Base-by-base conservation (phyloP, 64 coral and sea anemone genomes). In the Dendronephthya gigantea region DNA sequence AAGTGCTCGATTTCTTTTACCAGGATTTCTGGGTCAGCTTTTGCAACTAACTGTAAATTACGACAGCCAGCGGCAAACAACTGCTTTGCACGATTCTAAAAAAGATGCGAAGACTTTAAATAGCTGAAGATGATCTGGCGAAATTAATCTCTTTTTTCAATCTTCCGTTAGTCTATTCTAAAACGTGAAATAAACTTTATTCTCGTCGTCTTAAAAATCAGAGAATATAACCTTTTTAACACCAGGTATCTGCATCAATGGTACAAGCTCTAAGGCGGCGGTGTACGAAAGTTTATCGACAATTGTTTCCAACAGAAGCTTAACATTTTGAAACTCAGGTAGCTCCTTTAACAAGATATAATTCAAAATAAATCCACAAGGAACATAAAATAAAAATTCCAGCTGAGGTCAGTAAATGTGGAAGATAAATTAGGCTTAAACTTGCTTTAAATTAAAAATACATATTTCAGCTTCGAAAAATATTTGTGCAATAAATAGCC, bases 181-280 rank as follows among this genome's bases (percentile, higher is more conserved):
- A n/a, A n/a, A n/a, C n/a, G n/a, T n/a, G n/a, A n/a, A n/a, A n/a
- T n/a, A n/a, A n/a, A n/a, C n/a, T n/a, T n/a, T n/a, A n/a, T n/a
- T n/a, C n/a, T n/a, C n/a, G n/a, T n/a, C n/a, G n/a, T n/a, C n/a
- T n/a, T n/a, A n/a, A n/a, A n/a, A n/a, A n/a, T n/a, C n/a, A n/a
- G n/a, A n/a, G n/a, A n/a, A n/a, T n/a, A n/a, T n/a, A n/a, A n/a
- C 94, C 90, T 92, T 88, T 83, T 96, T 96, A 31, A 96, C 91
- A 52, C 94, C 94, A 37, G 94, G 59, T 13, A 96, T 87, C 40
- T 92, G 90, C 91, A 96, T 86, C 1, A 96, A 85, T 4, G 94
- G 94, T 38, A 93, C 88, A 32, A 97, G 92, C 69, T 97, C 94
- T 59, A 97, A 55, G 58, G 82, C 90, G 17, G 92, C 89, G 23